Evolutionary conservation across 2,888 invertebrate genomes (phyloP).

Genomic region (Drosophila affinis): DNA sequence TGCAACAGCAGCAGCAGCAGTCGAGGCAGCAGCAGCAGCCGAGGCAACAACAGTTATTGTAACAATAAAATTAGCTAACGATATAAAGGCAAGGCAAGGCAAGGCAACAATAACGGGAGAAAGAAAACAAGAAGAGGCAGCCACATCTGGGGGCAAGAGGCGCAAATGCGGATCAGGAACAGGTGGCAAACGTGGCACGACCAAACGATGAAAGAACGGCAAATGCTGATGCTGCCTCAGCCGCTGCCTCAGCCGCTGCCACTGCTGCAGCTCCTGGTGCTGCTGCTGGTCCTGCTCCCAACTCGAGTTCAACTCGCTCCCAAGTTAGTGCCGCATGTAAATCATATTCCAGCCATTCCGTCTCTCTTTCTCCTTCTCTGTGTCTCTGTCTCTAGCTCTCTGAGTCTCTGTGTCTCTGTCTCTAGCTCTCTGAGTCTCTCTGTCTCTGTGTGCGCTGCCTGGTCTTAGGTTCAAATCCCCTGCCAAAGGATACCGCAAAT

Average conservation of each 20-base stretch:
- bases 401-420: slow-evolving; percentile 3
- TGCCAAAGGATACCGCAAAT: not conserved
- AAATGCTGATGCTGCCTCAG: slow-evolving; percentile 54
- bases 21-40: not conserved
- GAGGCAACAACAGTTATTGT: slow-evolving; percentile 74
- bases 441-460: slow-evolving; percentile 17
- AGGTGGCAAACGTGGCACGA: slow-evolving; percentile 78
- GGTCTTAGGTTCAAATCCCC: not conserved
- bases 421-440: not conserved
- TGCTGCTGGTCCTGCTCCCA: slow-evolving; percentile 1
- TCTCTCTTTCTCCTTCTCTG: no score
- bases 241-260: slow-evolving; percentile 1
- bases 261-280: not conserved
- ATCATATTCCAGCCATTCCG: slow-evolving; percentile 61
- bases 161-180: slow-evolving; percentile 57
- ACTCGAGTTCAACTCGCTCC: slow-evolving; percentile 24
- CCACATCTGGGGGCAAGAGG: slow-evolving; percentile 1
- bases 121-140: slow-evolving; percentile 56
- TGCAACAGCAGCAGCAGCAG: slow-evolving; percentile 15
- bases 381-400: no score
- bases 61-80: slow-evolving; percentile 79
- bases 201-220: slow-evolving; percentile 56
- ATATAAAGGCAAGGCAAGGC: slow-evolving; percentile 65
- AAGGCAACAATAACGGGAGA: slow-evolving; percentile 75
- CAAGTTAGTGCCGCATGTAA: slow-evolving; percentile 63